phyloP scores from a whole-genome alignment of 2,797 vertebrate species.

The Apogon talboti region DNA sequence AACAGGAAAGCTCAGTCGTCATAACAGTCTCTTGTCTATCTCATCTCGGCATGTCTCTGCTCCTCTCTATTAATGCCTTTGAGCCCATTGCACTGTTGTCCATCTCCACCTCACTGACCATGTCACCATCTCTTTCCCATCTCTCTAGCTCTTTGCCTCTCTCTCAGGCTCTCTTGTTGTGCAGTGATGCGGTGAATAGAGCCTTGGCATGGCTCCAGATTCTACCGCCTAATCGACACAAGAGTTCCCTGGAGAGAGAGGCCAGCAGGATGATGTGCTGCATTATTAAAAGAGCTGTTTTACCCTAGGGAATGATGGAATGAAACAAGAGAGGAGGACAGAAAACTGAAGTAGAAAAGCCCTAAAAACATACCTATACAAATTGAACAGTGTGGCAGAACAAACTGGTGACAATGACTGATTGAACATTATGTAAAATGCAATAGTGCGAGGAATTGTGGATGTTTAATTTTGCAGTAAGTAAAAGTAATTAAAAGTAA shows the following conservation, averaged over 20 bases:
- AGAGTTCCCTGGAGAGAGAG: conserved; percentile 73
- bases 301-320: conserved; percentile 49
- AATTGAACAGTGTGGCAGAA: conserved; percentile 9
- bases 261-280: conserved; percentile 70
- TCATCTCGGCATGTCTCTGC: conserved; percentile 16
- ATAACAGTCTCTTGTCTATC: conserved; percentile 22
- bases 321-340: conserved; percentile 36
- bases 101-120: conserved; percentile 52
- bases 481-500: neutral
- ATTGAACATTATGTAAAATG: conserved; percentile 4
- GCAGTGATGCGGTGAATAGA: conserved; percentile 75
- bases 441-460: conserved; percentile 7
- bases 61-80: conserved; percentile 52
- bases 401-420: conserved; percentile 12
- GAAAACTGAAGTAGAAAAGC: conserved; percentile 35
- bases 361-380: conserved; percentile 17
- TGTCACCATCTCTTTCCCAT: conserved; percentile 59
- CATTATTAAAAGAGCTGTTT: conserved; percentile 79
- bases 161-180: conserved; percentile 69
- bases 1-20: conserved; percentile 1
- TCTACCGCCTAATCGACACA: conserved; percentile 77
- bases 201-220: conserved; percentile 69
- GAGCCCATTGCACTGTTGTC: conserved; percentile 43
- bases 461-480: neutral
- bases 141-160: conserved; percentile 56